Conservation (phyloP, 2,113 vertebrate genomes). For the Cynopterus brachyotis region DNA sequence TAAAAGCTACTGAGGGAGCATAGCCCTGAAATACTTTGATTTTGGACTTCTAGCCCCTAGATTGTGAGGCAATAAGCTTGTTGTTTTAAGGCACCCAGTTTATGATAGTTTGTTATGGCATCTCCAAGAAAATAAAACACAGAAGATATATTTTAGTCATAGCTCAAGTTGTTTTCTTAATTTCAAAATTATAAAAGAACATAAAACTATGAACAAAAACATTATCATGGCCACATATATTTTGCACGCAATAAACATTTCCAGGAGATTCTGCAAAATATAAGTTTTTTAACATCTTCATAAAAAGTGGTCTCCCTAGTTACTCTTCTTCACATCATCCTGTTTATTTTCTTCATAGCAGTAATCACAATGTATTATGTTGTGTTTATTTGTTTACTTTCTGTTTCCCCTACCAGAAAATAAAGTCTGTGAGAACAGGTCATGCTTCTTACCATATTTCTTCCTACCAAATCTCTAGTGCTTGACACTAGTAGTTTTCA, state of each 20-base stretch:
- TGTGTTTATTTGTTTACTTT: not conserved
- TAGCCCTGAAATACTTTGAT: not conserved
- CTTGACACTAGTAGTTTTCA: not conserved
- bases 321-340: not conserved
- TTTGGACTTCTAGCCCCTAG: not conserved
- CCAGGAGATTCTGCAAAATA: not conserved
- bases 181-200: constrained; percentile 4
- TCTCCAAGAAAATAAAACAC: not conserved
- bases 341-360: not conserved
- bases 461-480: not conserved
- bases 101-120: not conserved
- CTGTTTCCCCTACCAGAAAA: not conserved
- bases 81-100: not conserved
- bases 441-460: not conserved
- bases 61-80: not conserved
- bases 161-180: not conserved
- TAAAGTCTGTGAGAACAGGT: not conserved
- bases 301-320: not conserved
- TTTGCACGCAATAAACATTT: not conserved
- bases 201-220: constrained; percentile 9
- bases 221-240: not conserved
- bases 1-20: not conserved
- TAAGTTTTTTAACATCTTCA: not conserved
- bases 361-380: not conserved
- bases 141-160: not conserved